Evolutionary conservation across 2,888 invertebrate genomes (phyloP).

Genomic region (Encarsia formosa): DNA sequence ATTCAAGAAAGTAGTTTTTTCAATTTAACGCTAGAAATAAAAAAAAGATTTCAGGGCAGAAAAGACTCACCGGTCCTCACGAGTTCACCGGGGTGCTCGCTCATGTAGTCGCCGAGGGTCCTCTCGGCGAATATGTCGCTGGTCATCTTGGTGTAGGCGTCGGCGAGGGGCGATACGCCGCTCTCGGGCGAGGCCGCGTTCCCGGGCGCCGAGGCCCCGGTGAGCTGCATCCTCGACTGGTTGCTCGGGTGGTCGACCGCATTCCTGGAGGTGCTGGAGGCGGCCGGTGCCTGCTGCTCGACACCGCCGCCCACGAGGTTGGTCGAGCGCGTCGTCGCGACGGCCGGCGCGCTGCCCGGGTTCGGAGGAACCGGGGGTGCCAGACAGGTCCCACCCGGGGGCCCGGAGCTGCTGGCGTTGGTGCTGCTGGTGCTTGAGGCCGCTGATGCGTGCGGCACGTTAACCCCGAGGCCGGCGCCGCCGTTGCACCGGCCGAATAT

Average conservation of each 20-base stretch:
- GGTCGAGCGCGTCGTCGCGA: slow-evolving; percentile 17
- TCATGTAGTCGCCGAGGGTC: slow-evolving; percentile 79
- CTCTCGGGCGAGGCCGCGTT: slow-evolving; percentile 49
- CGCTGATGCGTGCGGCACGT: slow-evolving; percentile 37
- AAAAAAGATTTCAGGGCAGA: slow-evolving; percentile 1
- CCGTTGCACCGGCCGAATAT: slow-evolving; percentile 51
- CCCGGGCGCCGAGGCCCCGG: slow-evolving; percentile 49
- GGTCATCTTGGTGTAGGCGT: slow-evolving; percentile 67
- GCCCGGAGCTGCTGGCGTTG: slow-evolving; percentile 26
- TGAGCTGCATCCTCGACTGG: slow-evolving; percentile 46
- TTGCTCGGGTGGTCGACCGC: slow-evolving; percentile 5
- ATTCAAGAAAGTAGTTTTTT: neutral
- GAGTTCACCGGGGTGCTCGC: slow-evolving; percentile 88
- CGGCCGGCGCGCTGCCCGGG: slow-evolving; percentile 5
- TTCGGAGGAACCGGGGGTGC: neutral
- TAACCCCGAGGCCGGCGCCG: slow-evolving; percentile 42
- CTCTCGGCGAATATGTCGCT: slow-evolving; percentile 86
- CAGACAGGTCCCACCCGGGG: slow-evolving; percentile 12
- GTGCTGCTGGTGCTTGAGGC: slow-evolving; percentile 30
- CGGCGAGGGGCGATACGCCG: slow-evolving; percentile 48
- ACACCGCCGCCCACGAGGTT: neutral
- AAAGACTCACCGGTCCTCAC: slow-evolving; percentile 69
- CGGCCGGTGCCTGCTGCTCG: slow-evolving; percentile 12
- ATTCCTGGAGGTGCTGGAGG: slow-evolving; percentile 12
- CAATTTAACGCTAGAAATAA: neutral